Conservation (phyloP, 1,140 invertebrate genomes). For the Habropoda laboriosa region DNA sequence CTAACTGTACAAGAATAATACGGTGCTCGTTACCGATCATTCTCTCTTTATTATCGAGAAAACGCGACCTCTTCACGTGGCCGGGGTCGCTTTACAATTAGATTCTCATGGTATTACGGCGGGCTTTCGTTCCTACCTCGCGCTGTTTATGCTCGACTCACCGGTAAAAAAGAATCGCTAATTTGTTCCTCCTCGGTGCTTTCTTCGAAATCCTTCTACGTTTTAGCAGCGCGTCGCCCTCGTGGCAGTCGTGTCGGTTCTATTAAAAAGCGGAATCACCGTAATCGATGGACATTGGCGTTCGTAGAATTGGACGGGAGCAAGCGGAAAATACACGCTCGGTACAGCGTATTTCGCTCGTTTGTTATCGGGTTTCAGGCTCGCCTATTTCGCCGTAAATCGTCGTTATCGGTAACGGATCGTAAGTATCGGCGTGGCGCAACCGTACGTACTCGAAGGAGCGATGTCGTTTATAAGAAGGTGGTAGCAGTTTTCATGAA, state of each 20-base stretch:
- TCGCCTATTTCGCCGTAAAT: constrained; percentile 33
- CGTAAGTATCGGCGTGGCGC: constrained; percentile 20
- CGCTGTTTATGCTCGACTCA: not conserved
- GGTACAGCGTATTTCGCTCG: not conserved
- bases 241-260: too few species aligned
- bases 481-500: constrained; percentile 63
- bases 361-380: constrained; percentile 8
- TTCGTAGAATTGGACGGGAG: not conserved
- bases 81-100: constrained; percentile 57
- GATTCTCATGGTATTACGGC: constrained; percentile 63
- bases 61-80: constrained; percentile 50
- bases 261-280: too few species aligned
- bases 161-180: constrained; percentile 14
- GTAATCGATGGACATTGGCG: too few species aligned
- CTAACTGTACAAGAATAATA: constrained; percentile 62
- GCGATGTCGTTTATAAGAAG: constrained; percentile 52
- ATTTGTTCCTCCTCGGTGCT: constrained; percentile 21
- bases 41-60: constrained; percentile 66
- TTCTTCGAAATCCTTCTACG: not conserved
- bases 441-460: constrained; percentile 20
- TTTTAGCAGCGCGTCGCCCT: not conserved
- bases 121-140: constrained; percentile 43
- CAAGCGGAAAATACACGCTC: not conserved
- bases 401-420: constrained; percentile 36
- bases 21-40: constrained; percentile 50